Base-by-base conservation (phyloP, 1,140 invertebrate species). In the Drosophila willistoni region DNA sequence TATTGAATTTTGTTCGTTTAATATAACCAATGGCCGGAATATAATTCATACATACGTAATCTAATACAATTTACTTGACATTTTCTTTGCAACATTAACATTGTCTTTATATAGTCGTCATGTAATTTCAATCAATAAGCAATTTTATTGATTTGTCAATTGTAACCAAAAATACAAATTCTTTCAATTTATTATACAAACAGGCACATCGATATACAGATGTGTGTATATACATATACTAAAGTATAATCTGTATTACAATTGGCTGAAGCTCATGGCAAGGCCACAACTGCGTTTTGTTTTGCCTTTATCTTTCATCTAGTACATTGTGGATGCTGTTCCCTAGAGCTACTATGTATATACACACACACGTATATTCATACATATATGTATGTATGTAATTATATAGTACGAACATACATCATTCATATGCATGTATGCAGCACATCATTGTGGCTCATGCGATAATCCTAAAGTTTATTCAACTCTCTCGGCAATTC, bases 81-180 rank as follows among this genome's bases (percentile, higher is more conserved):
- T 39, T 39, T 3, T 13, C 36, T 12, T 39, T 13, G 12, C 12
- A 39, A 39, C 36, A 22, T 51, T 51, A 17, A 47, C 17, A 17
- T 47, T 14, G 44, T n/a, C 19, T 12, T 51, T 19, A 47, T 51
- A 12, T 22, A 22, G 44, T 9, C 44, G 17, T 51, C 44, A 51
- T 22, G 44, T 51, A 51, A 51, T 9, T 51, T 51, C 39, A 62
- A 67, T 6, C 55, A 67, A 67, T 67, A 59, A 67, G 41, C 41
- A 59, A 33, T 47, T 59, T 29, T 59, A 47, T 29, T 59, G 44
- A 51, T 51, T 51, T 51, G 17, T 51, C 44, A 51, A 51, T 51
- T 22, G 44, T 51, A 51, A 22, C 13, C 44, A 17, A 39, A 39
- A 64, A 54, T 47, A 19, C 10, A 34, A 47, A 47, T 7, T 47